Evolutionary conservation across 2,113 vertebrate species (phyloP), one percentile per base, ranked within the genome.

Genomic region (Lepus americanus): DNA sequence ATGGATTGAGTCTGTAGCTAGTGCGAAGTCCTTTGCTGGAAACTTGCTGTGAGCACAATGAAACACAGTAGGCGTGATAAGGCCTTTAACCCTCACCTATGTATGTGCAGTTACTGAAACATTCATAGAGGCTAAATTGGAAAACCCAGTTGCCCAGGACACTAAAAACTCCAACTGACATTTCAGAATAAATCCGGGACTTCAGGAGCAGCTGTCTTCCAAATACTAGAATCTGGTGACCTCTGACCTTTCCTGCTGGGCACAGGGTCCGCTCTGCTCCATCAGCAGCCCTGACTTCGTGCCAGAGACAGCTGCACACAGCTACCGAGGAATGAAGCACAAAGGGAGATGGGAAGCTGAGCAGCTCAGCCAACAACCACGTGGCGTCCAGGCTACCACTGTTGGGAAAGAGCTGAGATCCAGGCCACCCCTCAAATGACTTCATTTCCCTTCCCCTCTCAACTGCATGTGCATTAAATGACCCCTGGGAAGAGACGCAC

Each of bases 381-480:
- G 0, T 0, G 0, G 7, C 36, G 5, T 16, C 39, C 49, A 49
- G 44, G n/a, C 2, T n/a, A 17, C 29, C 66, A 84, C 10, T 0
- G 5, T 61, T 17, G 27, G 55, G 23, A 44, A 13, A 44, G 39
- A 66, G 22, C 36, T 1, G 39, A 31, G 17, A 4, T 5, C 29
- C 2, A 27, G 70, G 7, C 5, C 6, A 16, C 25, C 49, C 55
- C 33, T 11, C 16, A 14, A 1, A 0, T 3, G 4, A 16, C 53
- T n/a, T 8, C 9, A 1, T 33, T 13, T 84, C 66, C 70, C 20
- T 17, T 51, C 59, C 31, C 78, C 19, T 27, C 70, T 19, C 33
- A 44, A 0, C 22, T 33, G n/a, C 0, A 1, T 0, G 1, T 19
- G 10, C 0, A 16, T 61, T 22, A 4, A 27, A 49, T 2, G 49